A percentile compares a stretch with the other conserved stretches of the same genome.
phyloP scores from a whole-genome alignment of 2,888 invertebrate genomes.

The Andrena flavipes region DNA sequence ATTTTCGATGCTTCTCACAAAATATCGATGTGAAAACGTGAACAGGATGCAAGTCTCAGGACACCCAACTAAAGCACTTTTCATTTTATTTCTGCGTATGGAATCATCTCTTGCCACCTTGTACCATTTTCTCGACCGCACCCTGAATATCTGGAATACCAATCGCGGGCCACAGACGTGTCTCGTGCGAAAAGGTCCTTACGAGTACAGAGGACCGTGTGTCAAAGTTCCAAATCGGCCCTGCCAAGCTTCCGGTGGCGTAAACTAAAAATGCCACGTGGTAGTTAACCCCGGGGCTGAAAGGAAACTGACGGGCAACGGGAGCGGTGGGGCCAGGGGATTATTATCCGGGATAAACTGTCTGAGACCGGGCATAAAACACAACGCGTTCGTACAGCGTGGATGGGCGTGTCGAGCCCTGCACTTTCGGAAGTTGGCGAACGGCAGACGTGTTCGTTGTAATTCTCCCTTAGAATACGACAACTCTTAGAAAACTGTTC shows the following conservation, averaged over 20 bases:
- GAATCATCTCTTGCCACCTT: too few relatives aligned
- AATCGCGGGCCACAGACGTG: too few relatives aligned
- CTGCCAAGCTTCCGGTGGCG: neutral
- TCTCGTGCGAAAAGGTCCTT: too few relatives aligned
- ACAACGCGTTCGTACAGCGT: constrained; percentile 24
- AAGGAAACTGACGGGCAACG: constrained; percentile 10
- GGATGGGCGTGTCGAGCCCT: constrained; percentile 5
- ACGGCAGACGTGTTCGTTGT: constrained; percentile 24
- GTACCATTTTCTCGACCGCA: too few relatives aligned
- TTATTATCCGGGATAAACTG: constrained; percentile 43
- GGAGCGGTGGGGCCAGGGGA: neutral
- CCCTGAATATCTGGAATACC: too few relatives aligned
- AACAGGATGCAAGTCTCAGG: too few relatives aligned
- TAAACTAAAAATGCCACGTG: constrained; percentile 41
- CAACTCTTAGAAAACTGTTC: constrained; percentile 4
- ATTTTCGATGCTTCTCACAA: too few relatives aligned
- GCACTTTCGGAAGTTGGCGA: constrained; percentile 17
- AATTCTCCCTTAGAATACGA: constrained; percentile 37
- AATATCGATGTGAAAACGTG: too few relatives aligned
- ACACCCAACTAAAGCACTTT: too few relatives aligned
- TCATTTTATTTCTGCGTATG: too few relatives aligned
- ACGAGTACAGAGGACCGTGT: constrained; percentile 8
- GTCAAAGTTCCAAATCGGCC: constrained; percentile 13
- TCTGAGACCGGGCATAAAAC: constrained; percentile 27
- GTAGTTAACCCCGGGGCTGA: constrained; percentile 13